Conservation (phyloP, 1,140 invertebrate species). For the Eupeodes corollae region DNA sequence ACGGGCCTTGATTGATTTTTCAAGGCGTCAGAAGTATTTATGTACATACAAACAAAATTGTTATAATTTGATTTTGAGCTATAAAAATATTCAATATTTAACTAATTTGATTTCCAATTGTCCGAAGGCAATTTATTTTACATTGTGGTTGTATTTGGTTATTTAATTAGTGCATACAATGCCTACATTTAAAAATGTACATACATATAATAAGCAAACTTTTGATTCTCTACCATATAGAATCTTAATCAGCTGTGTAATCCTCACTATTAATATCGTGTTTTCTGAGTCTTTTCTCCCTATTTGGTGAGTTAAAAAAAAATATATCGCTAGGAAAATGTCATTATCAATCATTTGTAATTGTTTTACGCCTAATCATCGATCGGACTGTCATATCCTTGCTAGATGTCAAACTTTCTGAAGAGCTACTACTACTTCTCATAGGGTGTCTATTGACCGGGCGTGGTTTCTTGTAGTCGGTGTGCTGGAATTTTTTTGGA, state of each 20-base stretch:
- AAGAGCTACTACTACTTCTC: conserved; percentile 41
- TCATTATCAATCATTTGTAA: no score
- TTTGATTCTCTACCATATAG: no score
- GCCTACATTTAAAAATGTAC: no score
- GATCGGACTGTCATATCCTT: conserved; percentile 13
- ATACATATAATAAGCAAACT: no score
- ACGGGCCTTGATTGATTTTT: conserved; percentile 14
- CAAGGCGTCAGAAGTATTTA: conserved; percentile 12
- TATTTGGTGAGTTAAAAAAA: conserved; percentile 10
- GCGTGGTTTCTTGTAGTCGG: conserved; percentile 41
- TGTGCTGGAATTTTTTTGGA: conserved; percentile 8
- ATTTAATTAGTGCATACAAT: no score
- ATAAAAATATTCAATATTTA: conserved; percentile 21
- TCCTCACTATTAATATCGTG: conserved; percentile 10
- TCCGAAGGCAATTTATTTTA: conserved; percentile 50
- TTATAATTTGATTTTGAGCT: no score
- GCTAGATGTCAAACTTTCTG: conserved; percentile 40
- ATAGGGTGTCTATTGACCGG: conserved; percentile 33
- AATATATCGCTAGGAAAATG: no score
- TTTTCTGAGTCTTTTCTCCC: conserved; percentile 6
- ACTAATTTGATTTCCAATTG: conserved; percentile 60
- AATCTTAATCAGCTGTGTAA: conserved; percentile 13
- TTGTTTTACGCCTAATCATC: conserved; percentile 5
- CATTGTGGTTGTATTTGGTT: no score
- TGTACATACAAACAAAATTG: not conserved